Conservation (phyloP, 92 coral and sea anemone species). For the Plumapathes pennacea region DNA sequence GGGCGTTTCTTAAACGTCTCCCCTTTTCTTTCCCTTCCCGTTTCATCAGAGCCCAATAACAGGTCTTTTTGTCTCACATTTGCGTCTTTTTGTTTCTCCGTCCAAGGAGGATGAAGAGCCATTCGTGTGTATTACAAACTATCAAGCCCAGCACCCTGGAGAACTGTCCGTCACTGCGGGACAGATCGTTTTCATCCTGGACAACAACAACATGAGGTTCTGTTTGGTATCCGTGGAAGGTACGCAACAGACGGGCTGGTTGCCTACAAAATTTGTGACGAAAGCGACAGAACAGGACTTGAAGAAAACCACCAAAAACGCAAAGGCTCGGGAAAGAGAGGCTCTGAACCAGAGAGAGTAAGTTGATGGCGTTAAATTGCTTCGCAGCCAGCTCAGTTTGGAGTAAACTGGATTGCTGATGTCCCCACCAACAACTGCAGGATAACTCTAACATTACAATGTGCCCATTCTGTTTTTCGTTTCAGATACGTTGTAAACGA, state of each 20-base stretch:
- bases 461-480: background rate
- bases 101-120: constrained; percentile 56
- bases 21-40: too few relatives aligned
- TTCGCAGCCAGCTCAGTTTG: background rate
- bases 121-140: constrained; percentile 69
- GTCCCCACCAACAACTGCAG: too few relatives aligned
- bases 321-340: constrained; percentile 61
- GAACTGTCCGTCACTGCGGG: constrained; percentile 83
- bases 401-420: too few relatives aligned
- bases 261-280: constrained; percentile 65
- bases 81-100: background rate
- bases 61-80: too few relatives aligned
- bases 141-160: constrained; percentile 63
- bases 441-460: too few relatives aligned
- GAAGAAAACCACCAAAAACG: constrained; percentile 57
- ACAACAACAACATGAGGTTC: constrained; percentile 53
- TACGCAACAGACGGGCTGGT: constrained; percentile 78
- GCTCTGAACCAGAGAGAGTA: constrained; percentile 89
- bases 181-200: constrained; percentile 74
- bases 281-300: constrained; percentile 60
- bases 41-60: too few relatives aligned
- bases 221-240: constrained; percentile 65
- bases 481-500: constrained; percentile 75
- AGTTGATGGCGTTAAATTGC: constrained; percentile 15
- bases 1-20: too few relatives aligned